Evolutionary conservation across 2,113 vertebrate species (phyloP), one percentile per base, ranked within the genome.

Genomic region (Delphinus delphis): DNA sequence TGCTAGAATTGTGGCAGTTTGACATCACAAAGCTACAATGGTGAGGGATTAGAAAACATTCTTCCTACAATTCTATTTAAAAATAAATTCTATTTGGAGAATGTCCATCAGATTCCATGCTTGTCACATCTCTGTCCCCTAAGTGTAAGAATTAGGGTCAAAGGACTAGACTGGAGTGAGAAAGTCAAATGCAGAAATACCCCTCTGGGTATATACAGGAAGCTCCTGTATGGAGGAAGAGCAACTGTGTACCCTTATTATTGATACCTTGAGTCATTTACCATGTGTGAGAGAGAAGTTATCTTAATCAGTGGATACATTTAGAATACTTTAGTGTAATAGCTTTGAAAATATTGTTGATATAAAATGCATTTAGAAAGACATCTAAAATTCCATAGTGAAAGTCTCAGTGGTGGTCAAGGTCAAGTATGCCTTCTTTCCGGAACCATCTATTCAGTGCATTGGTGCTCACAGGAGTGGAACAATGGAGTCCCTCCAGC

Each of bases 31-130:
- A 92, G 11, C 21, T 71, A 33, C 11, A 20, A 6, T 15, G 6
- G 15, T 20, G 25, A 96, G 38, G 33, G 88, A 88, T 82, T 74
- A 90, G 85, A 94, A 94, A 90, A 80, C 25, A 86, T 21, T 74
- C 58, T 33, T 86, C 68, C 47, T 82, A 6, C 58, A 18, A 77
- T 81, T 74, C 81, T 94, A 1, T 86, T 91, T 55, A 55, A 33
- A 91, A 93, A 96, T 50, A 94, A 86, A 18, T 80, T 11, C 62
- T 63, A 13, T 86, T 76, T 65, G 83, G 82, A 87, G 63, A 84
- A 62, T 20, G n/a, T 41, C 53, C 36, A 77, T 88, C 23, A 65
- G 28, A 50, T 74, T 83, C 41, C 4, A 38, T 62, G 58, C 25
- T 71, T 94, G 23, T 88, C 63, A 15, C 1, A 0, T 88, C 26